Base-by-base conservation (phyloP, 1,140 invertebrate species). In the Drosophila teissieri region DNA sequence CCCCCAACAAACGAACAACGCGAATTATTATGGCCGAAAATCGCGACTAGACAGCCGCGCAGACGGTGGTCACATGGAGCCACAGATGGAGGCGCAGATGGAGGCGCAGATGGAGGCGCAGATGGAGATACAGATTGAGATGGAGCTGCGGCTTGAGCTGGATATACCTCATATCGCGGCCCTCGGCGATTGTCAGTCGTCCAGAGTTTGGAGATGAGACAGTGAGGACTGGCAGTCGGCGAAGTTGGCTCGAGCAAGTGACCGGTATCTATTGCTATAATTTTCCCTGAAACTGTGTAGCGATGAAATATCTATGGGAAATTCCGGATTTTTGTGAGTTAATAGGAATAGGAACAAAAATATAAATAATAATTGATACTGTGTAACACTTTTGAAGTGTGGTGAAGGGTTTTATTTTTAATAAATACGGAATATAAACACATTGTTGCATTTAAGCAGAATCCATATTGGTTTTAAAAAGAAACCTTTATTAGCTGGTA, bases 21-120 rank as follows among this genome's bases (percentile, higher is more conserved):
- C 69, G 56, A 83, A 78, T 68, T 77, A 74, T 80, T 85, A 88
- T 73, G 62, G 72, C 64, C 73, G 37, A 60, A 55, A 52, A 60
- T 37, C 22, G 34, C 42, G 61, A 40, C 51, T 63, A 75, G 73
- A 75, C 73, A 14, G 46, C 40, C 42, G 45, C 60, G 45, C 70
- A 54, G 58, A 63, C 45, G 52, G 27, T 42, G 17, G 7, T 11
- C 51, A 68, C 48, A 54, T 67, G 40, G 19, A 54, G 42, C 6
- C 11, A 22, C 15, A 45, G 52, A 12, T 22, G 19, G 40, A 49
- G 42, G 0, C 1, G 6, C 5, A 46, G 55, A 19, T 22, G 14
- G n/a, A 67, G 64, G 49, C 49, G 36, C 14, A 67, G 57, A 67
- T 67, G n/a, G n/a, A n/a, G n/a, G n/a, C n/a, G n/a, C 22, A 62